Conservation (phyloP, 2,797 vertebrate genomes). For the Notoglanidium macrostoma region DNA sequence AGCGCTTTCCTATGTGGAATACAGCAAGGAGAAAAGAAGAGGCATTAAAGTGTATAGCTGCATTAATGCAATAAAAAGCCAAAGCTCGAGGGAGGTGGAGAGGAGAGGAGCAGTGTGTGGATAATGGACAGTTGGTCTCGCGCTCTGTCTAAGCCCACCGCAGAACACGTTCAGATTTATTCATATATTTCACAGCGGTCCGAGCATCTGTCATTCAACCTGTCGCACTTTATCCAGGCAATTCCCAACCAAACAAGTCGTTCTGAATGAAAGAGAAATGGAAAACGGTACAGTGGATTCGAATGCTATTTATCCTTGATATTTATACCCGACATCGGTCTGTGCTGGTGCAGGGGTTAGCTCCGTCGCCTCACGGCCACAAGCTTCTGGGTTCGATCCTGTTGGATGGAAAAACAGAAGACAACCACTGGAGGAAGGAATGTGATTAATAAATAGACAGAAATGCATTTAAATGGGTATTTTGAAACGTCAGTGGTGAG, state of each 20-base stretch:
- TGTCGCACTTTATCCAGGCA: conserved; percentile 4
- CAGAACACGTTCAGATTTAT: conserved; percentile 25
- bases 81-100: neutral
- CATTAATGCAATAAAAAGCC: neutral
- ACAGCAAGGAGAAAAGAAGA: neutral
- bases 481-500: too few species aligned
- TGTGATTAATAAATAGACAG: neutral
- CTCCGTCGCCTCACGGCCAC: too few species aligned
- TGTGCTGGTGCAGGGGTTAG: too few species aligned
- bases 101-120: neutral
- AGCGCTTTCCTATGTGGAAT: neutral
- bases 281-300: neutral
- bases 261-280: conserved; percentile 15
- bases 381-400: too few species aligned
- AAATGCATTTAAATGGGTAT: neutral
- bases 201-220: conserved; percentile 24
- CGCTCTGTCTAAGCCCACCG: neutral
- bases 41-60: conserved; percentile 18
- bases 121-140: neutral
- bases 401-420: neutral
- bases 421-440: neutral
- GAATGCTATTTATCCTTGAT: neutral
- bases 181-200: conserved; percentile 20
- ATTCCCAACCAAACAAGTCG: neutral
- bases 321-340: neutral